Evolutionary conservation across 2,888 invertebrate species (phyloP).

Genomic region (Dysmachus trigonus): DNA sequence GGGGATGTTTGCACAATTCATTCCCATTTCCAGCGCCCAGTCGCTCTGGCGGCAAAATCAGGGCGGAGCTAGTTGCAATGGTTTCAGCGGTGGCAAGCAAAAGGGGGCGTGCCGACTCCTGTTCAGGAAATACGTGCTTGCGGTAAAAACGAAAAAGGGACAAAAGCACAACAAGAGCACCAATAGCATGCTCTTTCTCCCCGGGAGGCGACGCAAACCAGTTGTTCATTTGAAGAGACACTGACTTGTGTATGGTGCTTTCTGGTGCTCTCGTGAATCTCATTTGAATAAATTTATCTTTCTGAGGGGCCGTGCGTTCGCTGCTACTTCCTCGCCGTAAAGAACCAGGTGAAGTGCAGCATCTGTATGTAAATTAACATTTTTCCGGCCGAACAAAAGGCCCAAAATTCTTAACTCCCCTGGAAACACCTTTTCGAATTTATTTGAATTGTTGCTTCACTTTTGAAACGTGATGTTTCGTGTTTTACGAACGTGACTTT

Average conservation of each 20-base stretch:
- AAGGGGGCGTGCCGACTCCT: not conserved
- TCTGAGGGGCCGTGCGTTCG: not conserved
- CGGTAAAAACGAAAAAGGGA: not conserved
- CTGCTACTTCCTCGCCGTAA: not conserved
- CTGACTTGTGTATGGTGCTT: not conserved
- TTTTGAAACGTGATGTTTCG: conserved; percentile 26
- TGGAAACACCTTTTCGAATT: conserved; percentile 8
- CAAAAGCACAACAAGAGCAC: not conserved
- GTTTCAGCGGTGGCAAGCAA: not conserved
- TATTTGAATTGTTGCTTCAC: conserved; percentile 15
- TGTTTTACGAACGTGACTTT: conserved; percentile 7
- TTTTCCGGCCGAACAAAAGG: not conserved
- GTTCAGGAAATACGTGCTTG: not conserved
- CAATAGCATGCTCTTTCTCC: not conserved
- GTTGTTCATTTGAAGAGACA: not conserved
- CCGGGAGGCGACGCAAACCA: not conserved
- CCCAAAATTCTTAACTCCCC: not conserved
- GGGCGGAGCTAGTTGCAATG: not conserved
- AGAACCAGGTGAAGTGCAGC: not conserved
- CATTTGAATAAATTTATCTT: not conserved
- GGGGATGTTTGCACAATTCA: not conserved
- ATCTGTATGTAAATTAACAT: not conserved
- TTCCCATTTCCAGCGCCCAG: not conserved
- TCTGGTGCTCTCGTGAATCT: not conserved
- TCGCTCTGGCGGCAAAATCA: not conserved